phyloP scores from a whole-genome alignment of 2,888 invertebrate genomes.

The Tenthredo amoena region DNA sequence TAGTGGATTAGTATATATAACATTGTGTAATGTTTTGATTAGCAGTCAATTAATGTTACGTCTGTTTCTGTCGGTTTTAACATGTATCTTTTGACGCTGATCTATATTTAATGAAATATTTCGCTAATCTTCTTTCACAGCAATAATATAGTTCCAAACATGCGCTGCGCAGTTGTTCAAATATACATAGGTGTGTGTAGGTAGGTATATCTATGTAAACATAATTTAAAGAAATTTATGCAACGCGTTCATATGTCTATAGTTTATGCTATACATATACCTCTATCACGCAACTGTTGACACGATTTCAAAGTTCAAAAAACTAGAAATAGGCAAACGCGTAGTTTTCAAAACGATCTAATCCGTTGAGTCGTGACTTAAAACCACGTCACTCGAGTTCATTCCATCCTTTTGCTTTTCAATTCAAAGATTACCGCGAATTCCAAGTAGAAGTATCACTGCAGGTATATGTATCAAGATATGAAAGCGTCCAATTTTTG shows the following conservation, averaged over 20 bases:
- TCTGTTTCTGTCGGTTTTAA: background rate
- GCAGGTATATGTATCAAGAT: background rate
- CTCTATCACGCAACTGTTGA: background rate
- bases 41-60: background rate
- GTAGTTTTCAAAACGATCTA: background rate
- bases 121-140: background rate
- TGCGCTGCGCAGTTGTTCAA: background rate
- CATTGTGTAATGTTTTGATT: background rate
- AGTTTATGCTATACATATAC: background rate
- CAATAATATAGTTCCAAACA: background rate
- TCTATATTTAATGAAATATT: background rate
- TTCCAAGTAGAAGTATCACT: background rate
- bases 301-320: conserved; percentile 14
- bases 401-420: background rate
- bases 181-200: background rate
- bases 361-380: background rate
- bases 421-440: background rate
- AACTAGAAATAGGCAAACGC: conserved; percentile 1
- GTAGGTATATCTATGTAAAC: background rate
- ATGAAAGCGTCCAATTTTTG: background rate
- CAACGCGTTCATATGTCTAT: background rate
- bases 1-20: background rate
- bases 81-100: background rate
- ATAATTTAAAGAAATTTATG: conserved; percentile 14
- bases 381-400: background rate